These are phyloP conservation scores for Heliconius cydno DNA, from an alignment of 2,888 invertebrate species.

Conservation along the genomic window DNA sequence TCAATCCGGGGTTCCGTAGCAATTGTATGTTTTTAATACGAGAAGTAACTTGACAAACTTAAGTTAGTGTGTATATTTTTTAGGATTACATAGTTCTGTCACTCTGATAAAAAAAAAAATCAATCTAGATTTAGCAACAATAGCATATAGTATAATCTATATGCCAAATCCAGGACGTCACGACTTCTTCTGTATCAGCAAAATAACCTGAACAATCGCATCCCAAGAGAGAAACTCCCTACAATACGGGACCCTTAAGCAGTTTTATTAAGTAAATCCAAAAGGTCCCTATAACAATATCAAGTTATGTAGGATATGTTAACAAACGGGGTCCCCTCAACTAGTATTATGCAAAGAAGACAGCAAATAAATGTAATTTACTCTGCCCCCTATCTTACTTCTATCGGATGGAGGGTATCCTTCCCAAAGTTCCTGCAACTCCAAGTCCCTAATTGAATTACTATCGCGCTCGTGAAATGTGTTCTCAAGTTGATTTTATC, in stretches of 20 bases:
- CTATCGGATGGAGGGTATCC: slow-evolving; percentile 20
- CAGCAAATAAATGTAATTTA: slow-evolving; percentile 41
- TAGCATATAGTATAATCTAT: too few species aligned
- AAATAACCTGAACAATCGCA: not conserved
- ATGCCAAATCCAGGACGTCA: not conserved
- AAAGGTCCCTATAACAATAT: not conserved
- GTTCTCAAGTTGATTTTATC: slow-evolving; percentile 38
- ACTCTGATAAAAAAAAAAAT: too few species aligned
- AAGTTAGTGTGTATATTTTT: too few species aligned
- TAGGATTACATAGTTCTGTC: too few species aligned
- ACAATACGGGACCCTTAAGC: not conserved
- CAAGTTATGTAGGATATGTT: slow-evolving; percentile 17
- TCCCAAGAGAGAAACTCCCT: slow-evolving; percentile 7
- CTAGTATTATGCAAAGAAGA: slow-evolving; percentile 40
- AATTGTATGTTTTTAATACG: too few species aligned
- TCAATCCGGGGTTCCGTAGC: too few species aligned
- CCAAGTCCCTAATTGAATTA: slow-evolving; percentile 45
- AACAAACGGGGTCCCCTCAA: slow-evolving; percentile 23
- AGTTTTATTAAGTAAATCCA: slow-evolving; percentile 3
- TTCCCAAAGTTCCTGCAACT: slow-evolving; percentile 38
- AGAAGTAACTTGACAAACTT: too few species aligned
- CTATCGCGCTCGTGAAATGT: slow-evolving; percentile 42
- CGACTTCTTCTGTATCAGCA: not conserved
- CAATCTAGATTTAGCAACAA: too few species aligned
- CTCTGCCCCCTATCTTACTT: slow-evolving; percentile 7